Evolutionary conservation across 2,797 vertebrate species (phyloP).

Genomic region (Hippopotamyrus pictus): DNA sequence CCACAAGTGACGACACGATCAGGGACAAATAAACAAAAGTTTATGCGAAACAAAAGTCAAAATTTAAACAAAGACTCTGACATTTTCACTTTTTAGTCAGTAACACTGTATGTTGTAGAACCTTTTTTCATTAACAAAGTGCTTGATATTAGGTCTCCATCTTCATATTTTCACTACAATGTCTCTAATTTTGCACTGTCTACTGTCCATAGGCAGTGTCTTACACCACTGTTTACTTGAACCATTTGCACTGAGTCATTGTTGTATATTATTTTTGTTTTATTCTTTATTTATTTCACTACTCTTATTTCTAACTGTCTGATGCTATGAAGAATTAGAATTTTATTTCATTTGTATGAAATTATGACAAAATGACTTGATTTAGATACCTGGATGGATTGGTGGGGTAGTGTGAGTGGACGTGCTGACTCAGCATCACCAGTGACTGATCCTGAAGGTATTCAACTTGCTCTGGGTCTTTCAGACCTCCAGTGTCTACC

Average conservation of each 20-base stretch:
- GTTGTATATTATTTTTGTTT: background rate
- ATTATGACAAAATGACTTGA: background rate
- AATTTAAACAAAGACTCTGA: background rate
- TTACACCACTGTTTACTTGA: background rate
- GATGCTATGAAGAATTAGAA: background rate
- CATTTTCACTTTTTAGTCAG: background rate
- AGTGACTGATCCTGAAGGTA: constrained; percentile 95
- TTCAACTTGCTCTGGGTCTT: constrained; percentile 92
- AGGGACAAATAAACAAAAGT: background rate
- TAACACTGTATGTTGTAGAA: background rate
- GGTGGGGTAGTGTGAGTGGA: constrained; percentile 78
- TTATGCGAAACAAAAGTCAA: background rate
- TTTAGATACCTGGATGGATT: constrained; percentile 79
- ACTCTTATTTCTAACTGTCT: background rate
- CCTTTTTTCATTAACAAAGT: background rate
- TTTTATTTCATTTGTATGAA: background rate
- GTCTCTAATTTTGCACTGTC: background rate
- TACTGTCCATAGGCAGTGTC: background rate
- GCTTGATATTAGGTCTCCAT: background rate
- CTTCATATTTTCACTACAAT: background rate
- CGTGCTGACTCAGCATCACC: constrained; percentile 91
- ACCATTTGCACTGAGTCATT: background rate
- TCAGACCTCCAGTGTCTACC: constrained; percentile 85
- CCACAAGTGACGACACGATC: background rate
- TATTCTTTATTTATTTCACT: background rate